A percentile compares a stretch with the other conserved stretches of the same genome.
phyloP scores from a whole-genome alignment of 2,797 vertebrate genomes.

The Tiaroga cobitis region DNA sequence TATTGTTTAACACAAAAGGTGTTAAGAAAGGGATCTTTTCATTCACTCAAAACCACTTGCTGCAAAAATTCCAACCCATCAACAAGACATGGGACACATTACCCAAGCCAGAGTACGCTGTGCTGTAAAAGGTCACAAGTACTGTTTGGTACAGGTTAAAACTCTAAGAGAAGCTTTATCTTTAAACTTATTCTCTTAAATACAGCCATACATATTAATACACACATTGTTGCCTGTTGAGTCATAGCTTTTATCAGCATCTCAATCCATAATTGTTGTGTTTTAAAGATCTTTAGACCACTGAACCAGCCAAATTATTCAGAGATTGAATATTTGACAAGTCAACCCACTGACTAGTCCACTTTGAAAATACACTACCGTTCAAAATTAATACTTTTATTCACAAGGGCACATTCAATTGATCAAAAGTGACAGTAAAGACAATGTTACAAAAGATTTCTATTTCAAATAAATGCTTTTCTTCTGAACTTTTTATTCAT shows the following conservation, averaged over 20 bases:
- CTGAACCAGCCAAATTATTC: not conserved
- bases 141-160: not conserved
- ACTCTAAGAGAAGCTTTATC: not conserved
- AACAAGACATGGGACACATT: slow-evolving; percentile 32
- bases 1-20: slow-evolving; percentile 7
- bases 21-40: slow-evolving; percentile 19
- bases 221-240: not conserved
- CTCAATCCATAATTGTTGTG: not conserved
- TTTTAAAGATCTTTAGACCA: not conserved
- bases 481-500: not conserved
- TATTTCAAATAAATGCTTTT: not conserved
- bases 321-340: not conserved
- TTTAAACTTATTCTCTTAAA: not conserved
- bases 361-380: not conserved
- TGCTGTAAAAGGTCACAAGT: not conserved
- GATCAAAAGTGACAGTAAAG: not conserved
- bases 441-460: not conserved
- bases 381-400: not conserved
- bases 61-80: slow-evolving; percentile 7
- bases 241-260: not conserved
- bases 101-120: slow-evolving; percentile 14
- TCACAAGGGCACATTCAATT: not conserved
- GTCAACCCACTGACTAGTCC: not conserved
- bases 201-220: not conserved
- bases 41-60: not conserved